Conservation (phyloP, 37 sponge, comb jelly and placozoan genomes). For the Spongilla lacustris region DNA sequence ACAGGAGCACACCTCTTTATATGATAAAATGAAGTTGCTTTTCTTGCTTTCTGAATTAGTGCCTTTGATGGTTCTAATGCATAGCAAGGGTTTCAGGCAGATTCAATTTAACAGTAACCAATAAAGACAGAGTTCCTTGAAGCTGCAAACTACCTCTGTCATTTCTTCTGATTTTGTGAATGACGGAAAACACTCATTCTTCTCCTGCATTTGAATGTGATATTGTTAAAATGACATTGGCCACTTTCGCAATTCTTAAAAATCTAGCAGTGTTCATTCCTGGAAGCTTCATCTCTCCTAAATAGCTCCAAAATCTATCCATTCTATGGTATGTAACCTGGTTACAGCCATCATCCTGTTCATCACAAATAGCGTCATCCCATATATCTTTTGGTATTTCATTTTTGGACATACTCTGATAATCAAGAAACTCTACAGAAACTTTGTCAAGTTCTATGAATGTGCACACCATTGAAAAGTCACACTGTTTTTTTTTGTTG, state of each 20-base stretch:
- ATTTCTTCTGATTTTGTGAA: neutral
- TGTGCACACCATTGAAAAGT: too few species aligned
- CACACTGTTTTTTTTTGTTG: too few species aligned
- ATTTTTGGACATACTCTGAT: too few species aligned
- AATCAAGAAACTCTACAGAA: too few species aligned
- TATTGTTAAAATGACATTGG: neutral
- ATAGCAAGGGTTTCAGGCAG: neutral
- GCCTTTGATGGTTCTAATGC: too few species aligned
- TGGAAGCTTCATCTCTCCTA: neutral
- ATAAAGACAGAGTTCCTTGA: too few species aligned
- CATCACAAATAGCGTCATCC: neutral
- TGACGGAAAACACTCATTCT: neutral
- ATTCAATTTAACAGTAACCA: neutral
- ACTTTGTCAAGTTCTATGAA: too few species aligned
- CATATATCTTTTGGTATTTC: too few species aligned
- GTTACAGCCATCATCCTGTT: neutral
- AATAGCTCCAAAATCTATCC: neutral
- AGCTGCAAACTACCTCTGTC: neutral
- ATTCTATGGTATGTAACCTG: neutral
- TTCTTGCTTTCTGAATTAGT: too few species aligned
- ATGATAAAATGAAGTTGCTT: too few species aligned
- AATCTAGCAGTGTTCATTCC: neutral
- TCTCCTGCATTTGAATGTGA: slow-evolving; percentile 7
- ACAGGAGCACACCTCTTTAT: too few species aligned
- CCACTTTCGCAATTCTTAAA: neutral